These are phyloP conservation scores for Muraenolepis orangiensis DNA, from an alignment of 2,797 vertebrate species.

Conservation along the genomic window DNA sequence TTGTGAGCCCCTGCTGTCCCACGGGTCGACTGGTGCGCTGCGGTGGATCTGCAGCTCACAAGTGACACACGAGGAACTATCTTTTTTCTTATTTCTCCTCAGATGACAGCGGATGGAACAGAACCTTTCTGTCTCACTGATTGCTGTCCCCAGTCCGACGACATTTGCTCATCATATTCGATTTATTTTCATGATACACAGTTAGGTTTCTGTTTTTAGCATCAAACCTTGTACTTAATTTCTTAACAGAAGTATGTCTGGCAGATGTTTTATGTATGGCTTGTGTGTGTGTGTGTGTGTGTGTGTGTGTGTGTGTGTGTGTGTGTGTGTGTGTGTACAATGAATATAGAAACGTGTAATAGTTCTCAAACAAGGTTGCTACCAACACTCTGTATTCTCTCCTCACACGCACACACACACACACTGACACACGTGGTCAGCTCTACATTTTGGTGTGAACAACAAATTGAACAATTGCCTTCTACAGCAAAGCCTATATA, in stretches of 20 bases:
- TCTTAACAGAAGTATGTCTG: constrained; percentile 18
- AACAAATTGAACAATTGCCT: neutral
- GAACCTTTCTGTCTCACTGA: constrained; percentile 45
- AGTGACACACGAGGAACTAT: constrained; percentile 59
- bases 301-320: neutral
- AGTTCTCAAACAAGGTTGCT: too few relatives aligned
- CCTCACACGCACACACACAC: neutral
- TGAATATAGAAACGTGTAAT: neutral
- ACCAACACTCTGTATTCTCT: neutral
- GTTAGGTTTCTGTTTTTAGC: constrained; percentile 33
- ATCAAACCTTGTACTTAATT: constrained; percentile 44
- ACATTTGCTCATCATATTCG: constrained; percentile 16
- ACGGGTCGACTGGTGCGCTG: constrained; percentile 38
- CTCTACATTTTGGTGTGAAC: too few relatives aligned
- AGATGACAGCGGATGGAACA: constrained; percentile 59
- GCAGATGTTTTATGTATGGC: neutral
- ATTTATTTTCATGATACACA: neutral
- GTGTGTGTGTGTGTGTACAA: neutral
- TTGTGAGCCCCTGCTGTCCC: constrained; percentile 51
- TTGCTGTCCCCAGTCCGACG: constrained; percentile 41
- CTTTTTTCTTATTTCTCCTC: constrained; percentile 53
- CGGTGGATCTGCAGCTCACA: constrained; percentile 48
- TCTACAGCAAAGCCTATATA: neutral
- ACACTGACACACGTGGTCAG: neutral
- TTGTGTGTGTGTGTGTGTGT: neutral